Percentiles rank a stretch among this genome's conserved stretches.
These are phyloP conservation scores for Thecocarcelia acutangulata DNA, from an alignment of 2,888 invertebrate species.

Conservation along the genomic window DNA sequence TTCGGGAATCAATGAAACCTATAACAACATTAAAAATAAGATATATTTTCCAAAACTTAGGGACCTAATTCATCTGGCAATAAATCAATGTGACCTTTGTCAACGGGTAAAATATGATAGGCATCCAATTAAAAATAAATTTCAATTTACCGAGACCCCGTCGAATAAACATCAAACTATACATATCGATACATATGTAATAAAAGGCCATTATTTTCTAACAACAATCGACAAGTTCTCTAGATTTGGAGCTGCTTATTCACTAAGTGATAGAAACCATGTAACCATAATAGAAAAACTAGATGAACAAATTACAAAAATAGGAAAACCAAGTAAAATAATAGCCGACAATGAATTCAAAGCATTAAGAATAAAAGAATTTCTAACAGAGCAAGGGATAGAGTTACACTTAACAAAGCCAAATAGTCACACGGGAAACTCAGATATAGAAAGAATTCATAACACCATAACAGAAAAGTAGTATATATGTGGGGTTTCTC, in stretches of 20 bases:
- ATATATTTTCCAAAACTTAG: conserved; percentile 25
- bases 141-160: no score
- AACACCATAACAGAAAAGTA: conserved; percentile 53
- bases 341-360: conserved; percentile 4
- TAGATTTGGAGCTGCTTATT: not conserved
- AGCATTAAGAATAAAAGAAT: conserved; percentile 55
- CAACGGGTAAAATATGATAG: no score
- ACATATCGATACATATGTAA: no score
- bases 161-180: no score
- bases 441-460: conserved; percentile 65
- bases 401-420: no score
- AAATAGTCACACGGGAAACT: conserved; percentile 42
- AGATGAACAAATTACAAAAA: conserved; percentile 6
- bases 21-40: conserved; percentile 9
- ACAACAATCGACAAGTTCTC: conserved; percentile 13
- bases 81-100: conserved; percentile 1
- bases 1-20: conserved; percentile 11
- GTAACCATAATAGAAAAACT: conserved; percentile 2
- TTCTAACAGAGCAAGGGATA: conserved; percentile 22
- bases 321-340: conserved; percentile 9
- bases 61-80: conserved; percentile 9
- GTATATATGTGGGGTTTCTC: no score
- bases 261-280: not conserved
- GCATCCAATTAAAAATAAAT: no score
- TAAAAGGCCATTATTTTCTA: not conserved